Percentiles rank a stretch among this genome's conserved stretches.
These are phyloP conservation scores for Strigops habroptila DNA, from an alignment of 2,113 vertebrate species.

Conservation along the genomic window DNA sequence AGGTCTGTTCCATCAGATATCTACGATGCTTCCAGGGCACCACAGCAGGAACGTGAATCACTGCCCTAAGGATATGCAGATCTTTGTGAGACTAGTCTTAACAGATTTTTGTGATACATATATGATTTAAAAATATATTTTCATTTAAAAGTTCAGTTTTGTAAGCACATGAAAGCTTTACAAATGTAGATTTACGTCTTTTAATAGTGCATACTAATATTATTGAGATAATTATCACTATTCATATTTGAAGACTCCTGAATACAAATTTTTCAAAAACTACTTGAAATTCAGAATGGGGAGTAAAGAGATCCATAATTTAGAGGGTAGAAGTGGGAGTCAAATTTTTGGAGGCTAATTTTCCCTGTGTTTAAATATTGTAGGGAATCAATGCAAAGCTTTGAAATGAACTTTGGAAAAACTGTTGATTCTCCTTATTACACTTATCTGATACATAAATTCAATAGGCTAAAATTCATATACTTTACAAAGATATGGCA, in stretches of 20 bases:
- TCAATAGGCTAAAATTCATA: slow-evolving; percentile 6
- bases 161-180: slow-evolving; percentile 50
- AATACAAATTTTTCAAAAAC: slow-evolving; percentile 45
- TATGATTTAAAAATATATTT: slow-evolving; percentile 34
- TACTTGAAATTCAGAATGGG: slow-evolving; percentile 27
- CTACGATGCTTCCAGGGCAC: not conserved
- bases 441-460: not conserved
- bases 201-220: slow-evolving; percentile 43
- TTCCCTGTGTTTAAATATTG: slow-evolving; percentile 10
- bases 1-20: not conserved
- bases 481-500: slow-evolving; percentile 2
- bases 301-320: slow-evolving; percentile 37
- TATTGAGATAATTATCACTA: slow-evolving; percentile 56
- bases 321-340: slow-evolving; percentile 1
- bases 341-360: slow-evolving; percentile 18
- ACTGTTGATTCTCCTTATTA: not conserved
- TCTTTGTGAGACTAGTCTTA: slow-evolving; percentile 6
- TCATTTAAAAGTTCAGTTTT: slow-evolving; percentile 11
- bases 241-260: slow-evolving; percentile 5
- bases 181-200: slow-evolving; percentile 49
- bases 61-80: not conserved
- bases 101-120: slow-evolving; percentile 25
- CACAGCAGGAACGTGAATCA: not conserved
- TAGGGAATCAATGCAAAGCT: slow-evolving; percentile 10
- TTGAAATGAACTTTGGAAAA: slow-evolving; percentile 17